Percentiles rank a stretch among this genome's conserved stretches.
phyloP scores from a whole-genome alignment of 2,113 vertebrate genomes.

The Mixornis gularis region DNA sequence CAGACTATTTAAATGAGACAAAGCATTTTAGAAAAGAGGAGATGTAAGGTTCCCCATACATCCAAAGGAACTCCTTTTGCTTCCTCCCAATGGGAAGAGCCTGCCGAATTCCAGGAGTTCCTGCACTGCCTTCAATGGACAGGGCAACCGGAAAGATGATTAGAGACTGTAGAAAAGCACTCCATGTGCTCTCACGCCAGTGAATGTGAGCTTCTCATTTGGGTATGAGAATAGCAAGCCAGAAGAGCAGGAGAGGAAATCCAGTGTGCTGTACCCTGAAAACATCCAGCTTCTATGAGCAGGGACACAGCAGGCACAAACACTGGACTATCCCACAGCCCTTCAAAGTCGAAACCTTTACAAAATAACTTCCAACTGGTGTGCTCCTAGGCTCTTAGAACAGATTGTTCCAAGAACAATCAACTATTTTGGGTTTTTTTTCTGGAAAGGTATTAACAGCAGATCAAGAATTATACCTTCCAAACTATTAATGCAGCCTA shows the following conservation, averaged over 20 bases:
- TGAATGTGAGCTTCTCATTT: not conserved
- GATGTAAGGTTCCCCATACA: not conserved
- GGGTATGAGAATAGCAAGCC: not conserved
- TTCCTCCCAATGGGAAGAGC: not conserved
- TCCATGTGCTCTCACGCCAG: not conserved
- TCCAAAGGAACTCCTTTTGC: not conserved
- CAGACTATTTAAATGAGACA: not conserved
- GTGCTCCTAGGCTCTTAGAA: not conserved
- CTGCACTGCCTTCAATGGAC: not conserved
- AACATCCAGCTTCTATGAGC: not conserved
- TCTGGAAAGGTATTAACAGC: not conserved
- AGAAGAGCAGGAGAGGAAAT: not conserved
- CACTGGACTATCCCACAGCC: not conserved
- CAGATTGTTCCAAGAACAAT: not conserved
- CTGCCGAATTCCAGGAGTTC: not conserved
- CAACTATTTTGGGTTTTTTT: not conserved
- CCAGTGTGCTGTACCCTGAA: not conserved
- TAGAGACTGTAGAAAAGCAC: not conserved
- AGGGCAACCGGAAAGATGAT: not conserved
- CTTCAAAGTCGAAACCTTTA: constrained; percentile 6
- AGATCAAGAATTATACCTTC: constrained; percentile 1
- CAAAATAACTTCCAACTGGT: constrained; percentile 7
- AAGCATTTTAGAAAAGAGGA: not conserved
- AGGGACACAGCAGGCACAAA: not conserved
- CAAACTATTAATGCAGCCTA: constrained; percentile 1